Evolutionary conservation across 64 coral and sea anemone species (phyloP), one percentile per base, ranked within the genome.

Genomic region (Anthopleura sola): DNA sequence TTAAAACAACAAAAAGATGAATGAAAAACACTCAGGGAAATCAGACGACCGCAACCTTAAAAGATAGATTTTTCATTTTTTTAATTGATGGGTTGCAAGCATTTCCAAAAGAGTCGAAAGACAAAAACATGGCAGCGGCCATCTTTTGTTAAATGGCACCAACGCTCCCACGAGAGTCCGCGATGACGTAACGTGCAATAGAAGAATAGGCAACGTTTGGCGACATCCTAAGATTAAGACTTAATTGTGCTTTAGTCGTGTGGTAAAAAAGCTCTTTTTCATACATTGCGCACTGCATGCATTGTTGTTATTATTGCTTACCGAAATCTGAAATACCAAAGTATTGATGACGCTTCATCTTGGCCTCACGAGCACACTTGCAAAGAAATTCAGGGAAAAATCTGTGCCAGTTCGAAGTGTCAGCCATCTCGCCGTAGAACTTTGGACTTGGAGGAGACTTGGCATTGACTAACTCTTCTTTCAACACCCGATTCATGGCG

Each of bases 301-400:
- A 62, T 26, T 26, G 8, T 26, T 0, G 5, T 26, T n/a, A 6
- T 53, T 2, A 17, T 26, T 40, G 57, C 87, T 53, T 13, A 90
- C 88, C 88, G 50, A 55, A 32, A 6, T 84, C 40, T 10, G 29
- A 69, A 19, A 90, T 81, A 20, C 88, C 88, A 90, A 90, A 85
- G 21, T 90, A 78, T 17, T 76, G 11, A 21, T 55, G 78, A 29
- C 83, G n/a, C 12, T 55, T 85, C 1, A 31, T 69, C 37, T 85
- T 90, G 13, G 88, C 88, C 29, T 39, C 49, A 47, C 88, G 88
- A 5, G 82, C 82, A 16, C 88, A 90, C 17, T 49, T 78, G 83
- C 88, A 90, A 21, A 90, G 37, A 29, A 90, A 90, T 2, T 39
- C 29, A 0, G 88, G 88, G 64, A 90, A 90, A 19, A 84, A 69